Base-by-base conservation (phyloP, 2,888 invertebrate species). In the Drosophila sordidula region DNA sequence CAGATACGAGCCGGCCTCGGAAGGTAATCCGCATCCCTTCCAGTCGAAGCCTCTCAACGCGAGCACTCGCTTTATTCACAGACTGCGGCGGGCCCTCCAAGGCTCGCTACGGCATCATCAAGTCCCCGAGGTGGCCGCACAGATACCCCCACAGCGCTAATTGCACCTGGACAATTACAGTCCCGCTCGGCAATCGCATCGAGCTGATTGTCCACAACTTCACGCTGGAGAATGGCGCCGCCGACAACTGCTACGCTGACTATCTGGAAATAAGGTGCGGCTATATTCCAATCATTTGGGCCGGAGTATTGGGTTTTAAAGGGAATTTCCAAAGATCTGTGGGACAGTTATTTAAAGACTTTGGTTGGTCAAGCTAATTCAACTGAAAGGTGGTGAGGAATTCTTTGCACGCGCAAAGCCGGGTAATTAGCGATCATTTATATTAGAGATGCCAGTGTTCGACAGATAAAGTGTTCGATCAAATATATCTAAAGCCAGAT, bases 111-210 rank as follows among this genome's bases (percentile, higher is more conserved):
- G 98, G 98, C 2, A 91, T 93, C 1, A 94, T 98, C 22, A 94
- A 93, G 79, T 95, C 97, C 8, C 98, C 98, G 0, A 95, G 95
- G 58, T 98, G 95, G 94, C 98, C 98, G 0, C 87, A 93, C 0
- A 74, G 89, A 0, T 98, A 98, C 91, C 95, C 95, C 2, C 89
- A 92, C 0, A 94, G 59, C n/a, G n/a, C n/a, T n/a, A 94, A 96
- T 58, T 99, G 98, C 90, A 93, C 93, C 22, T 99, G 98, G 98
- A 93, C 94, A 0, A 95, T 98, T 56, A 94, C 93, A 29, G 97
- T 95, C 0, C 94, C 95, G 0, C 92, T 93, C 32, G 97, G 96
- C 0, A 95, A 95, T 78, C 96, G 96, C 92, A 95, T 98, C 25
- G 93, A 94, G 84, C 93, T 98, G 0, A 95, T 95, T 29, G 92